Evolutionary conservation across 2,113 vertebrate genomes (phyloP).

Genomic region (Sinocyclocheilus anshuiensis): DNA sequence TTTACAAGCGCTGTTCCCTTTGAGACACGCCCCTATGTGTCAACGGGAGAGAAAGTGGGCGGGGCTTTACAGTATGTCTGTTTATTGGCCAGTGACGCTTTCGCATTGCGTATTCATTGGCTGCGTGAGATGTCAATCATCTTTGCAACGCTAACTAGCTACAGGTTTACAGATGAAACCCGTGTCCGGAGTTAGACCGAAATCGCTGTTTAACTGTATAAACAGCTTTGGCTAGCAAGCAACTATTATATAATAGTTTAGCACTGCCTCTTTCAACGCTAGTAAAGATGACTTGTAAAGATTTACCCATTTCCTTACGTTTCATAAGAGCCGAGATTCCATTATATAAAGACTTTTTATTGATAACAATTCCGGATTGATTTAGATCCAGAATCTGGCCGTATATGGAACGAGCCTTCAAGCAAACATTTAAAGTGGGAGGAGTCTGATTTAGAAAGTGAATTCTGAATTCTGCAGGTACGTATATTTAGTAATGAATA

Average conservation of each 20-base stretch:
- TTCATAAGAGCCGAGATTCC: neutral
- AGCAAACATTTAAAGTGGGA: neutral
- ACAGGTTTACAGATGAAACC: neutral
- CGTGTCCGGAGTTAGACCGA: neutral
- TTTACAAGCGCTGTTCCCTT: conserved; percentile 3
- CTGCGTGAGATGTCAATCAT: conserved; percentile 7
- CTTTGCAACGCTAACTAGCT: neutral
- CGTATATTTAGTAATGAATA: too few relatives aligned
- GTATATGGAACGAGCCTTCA: neutral
- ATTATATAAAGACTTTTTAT: neutral
- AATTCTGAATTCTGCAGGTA: too few relatives aligned
- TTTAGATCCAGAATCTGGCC: neutral
- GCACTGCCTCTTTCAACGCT: neutral
- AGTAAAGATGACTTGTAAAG: neutral
- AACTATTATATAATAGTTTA: neutral
- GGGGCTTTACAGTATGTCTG: neutral
- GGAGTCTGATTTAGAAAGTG: neutral
- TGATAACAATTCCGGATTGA: neutral
- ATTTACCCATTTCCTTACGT: neutral
- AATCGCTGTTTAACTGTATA: neutral
- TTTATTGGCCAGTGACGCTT: conserved; percentile 49
- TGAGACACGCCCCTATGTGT: conserved; percentile 40
- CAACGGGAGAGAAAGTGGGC: neutral
- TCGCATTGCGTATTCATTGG: neutral
- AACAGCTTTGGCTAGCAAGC: neutral